Percentiles rank a stretch among this genome's conserved stretches.
Conservation (phyloP, 23 tunicate species). For the Styela plicata region DNA sequence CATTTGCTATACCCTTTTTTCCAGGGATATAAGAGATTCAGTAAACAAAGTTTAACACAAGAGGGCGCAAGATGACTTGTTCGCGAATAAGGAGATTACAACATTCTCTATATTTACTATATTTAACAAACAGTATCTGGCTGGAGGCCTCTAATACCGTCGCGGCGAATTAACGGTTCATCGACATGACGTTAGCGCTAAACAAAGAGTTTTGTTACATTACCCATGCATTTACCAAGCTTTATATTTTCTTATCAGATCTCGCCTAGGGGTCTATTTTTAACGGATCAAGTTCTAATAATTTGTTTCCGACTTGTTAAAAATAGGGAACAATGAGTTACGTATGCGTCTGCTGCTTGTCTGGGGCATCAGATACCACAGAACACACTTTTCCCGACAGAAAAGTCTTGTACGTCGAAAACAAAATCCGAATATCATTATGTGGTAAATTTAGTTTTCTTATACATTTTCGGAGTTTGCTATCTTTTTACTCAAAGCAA, state of each 20-base stretch:
- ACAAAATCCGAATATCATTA: no score
- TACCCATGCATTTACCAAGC: background rate
- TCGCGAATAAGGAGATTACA: background rate
- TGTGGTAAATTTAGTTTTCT: no score
- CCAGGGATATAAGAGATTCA: background rate
- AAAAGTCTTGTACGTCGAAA: no score
- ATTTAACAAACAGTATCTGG: background rate
- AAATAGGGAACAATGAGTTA: background rate
- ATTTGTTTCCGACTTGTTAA: background rate
- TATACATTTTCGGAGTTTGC: no score
- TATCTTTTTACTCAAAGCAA: no score
- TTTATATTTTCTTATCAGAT: background rate
- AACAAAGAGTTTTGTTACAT: background rate
- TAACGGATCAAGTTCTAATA: background rate
- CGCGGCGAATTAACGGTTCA: background rate
- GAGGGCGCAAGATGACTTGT: background rate
- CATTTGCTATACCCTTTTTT: background rate
- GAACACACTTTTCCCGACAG: no score
- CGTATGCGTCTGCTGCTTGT: background rate
- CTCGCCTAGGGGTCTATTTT: background rate
- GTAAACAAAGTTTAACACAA: background rate
- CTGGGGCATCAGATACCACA: background rate
- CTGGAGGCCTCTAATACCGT: background rate
- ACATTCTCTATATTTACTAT: background rate
- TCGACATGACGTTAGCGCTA: background rate